These are phyloP conservation scores for Dasyurus viverrinus DNA, from an alignment of 2,113 vertebrate species.

Conservation along the genomic window DNA sequence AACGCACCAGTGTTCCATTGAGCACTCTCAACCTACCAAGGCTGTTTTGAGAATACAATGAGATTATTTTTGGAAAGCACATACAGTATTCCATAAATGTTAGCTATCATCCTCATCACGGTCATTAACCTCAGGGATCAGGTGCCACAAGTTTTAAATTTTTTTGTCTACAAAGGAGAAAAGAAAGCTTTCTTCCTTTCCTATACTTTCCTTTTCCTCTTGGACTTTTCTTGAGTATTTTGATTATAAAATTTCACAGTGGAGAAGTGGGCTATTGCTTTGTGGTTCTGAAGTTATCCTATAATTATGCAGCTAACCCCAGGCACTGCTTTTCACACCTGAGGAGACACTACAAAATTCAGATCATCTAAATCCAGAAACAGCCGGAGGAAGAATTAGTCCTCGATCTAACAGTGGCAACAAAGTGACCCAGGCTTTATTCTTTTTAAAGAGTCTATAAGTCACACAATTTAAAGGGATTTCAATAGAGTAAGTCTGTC, in stretches of 20 bases:
- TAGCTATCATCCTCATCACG: too few relatives aligned
- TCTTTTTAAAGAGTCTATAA: constrained; percentile 33
- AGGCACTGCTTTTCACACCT: constrained; percentile 12
- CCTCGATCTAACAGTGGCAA: constrained; percentile 24
- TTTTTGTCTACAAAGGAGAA: neutral
- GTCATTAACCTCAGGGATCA: neutral
- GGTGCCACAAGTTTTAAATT: neutral
- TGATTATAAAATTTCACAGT: constrained; percentile 17
- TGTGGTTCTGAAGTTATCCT: neutral
- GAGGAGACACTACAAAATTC: constrained; percentile 15
- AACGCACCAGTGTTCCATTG: neutral
- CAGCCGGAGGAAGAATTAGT: neutral
- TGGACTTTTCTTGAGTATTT: neutral
- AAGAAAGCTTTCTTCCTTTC: constrained; percentile 19
- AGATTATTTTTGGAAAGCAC: neutral
- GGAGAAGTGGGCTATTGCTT: neutral
- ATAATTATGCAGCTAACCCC: neutral
- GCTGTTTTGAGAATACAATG: neutral
- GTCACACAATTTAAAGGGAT: constrained; percentile 18
- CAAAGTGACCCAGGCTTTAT: constrained; percentile 2
- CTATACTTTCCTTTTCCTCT: neutral
- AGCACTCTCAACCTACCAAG: neutral
- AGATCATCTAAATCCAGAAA: neutral
- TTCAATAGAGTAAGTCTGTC: constrained; percentile 10
- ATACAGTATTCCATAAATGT: neutral